Evolutionary conservation across 2,113 vertebrate genomes (phyloP).

Genomic region (Tetrax tetrax): DNA sequence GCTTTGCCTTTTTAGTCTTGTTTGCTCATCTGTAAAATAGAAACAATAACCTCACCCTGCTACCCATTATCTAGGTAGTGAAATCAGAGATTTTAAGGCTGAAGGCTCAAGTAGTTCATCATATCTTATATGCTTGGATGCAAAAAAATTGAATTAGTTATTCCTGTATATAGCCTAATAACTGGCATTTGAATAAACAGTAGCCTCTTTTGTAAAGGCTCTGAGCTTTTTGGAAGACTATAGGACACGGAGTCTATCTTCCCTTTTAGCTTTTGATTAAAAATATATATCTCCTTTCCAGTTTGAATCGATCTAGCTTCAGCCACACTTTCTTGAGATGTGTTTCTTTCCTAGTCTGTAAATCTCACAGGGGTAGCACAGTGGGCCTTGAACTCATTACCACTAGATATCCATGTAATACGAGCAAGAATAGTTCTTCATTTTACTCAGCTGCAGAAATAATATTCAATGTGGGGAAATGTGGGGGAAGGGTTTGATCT

Average conservation of each 20-base stretch:
- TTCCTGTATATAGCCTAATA: neutral
- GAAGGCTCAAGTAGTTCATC: neutral
- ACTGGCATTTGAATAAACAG: neutral
- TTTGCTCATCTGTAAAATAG: neutral
- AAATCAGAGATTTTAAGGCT: neutral
- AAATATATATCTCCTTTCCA: neutral
- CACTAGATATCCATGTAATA: neutral
- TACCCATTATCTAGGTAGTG: rapidly evolving
- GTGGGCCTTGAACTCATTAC: neutral
- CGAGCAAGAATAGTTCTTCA: neutral
- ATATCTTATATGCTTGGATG: neutral
- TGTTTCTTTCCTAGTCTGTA: neutral
- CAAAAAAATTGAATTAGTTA: neutral
- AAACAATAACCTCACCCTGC: neutral
- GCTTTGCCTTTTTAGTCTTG: neutral
- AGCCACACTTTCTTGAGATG: neutral
- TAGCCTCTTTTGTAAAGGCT: neutral
- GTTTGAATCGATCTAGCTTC: neutral
- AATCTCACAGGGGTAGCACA: neutral
- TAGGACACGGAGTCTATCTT: neutral
- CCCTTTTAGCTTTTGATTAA: constrained; percentile 7
- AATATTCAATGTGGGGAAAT: neutral
- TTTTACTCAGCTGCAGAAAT: neutral
- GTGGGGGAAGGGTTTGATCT: neutral
- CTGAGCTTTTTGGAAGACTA: neutral